Evolutionary conservation across 2,113 vertebrate species (phyloP).

Genomic region (Alethe diademata): DNA sequence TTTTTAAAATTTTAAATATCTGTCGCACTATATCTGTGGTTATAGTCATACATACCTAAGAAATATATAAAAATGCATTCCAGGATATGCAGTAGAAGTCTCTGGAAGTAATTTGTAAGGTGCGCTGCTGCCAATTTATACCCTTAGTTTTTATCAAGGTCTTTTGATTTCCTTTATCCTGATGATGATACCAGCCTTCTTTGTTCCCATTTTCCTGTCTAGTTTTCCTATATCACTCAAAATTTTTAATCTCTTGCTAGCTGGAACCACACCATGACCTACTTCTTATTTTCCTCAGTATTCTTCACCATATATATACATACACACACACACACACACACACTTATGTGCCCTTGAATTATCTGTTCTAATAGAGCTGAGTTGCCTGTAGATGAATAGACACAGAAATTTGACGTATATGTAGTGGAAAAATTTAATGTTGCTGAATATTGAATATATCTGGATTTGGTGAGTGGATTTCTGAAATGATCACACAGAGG

Average conservation of each 20-base stretch:
- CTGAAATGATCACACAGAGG: neutral
- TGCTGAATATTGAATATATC: neutral
- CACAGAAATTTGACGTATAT: neutral
- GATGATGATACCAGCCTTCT: neutral
- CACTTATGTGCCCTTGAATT: neutral
- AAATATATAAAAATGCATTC: neutral
- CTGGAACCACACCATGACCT: no score
- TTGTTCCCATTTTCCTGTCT: neutral
- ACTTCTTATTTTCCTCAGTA: neutral
- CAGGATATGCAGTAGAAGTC: neutral
- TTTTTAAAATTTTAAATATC: neutral
- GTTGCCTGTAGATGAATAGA: neutral
- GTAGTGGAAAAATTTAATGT: neutral
- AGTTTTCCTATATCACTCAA: neutral
- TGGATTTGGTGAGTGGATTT: neutral
- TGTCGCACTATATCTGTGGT: neutral
- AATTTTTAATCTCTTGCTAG: neutral
- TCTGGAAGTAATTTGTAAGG: neutral
- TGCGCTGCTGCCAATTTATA: neutral
- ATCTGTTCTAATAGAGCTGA: neutral
- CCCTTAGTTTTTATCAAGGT: neutral
- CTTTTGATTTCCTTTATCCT: neutral
- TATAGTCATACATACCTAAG: neutral
- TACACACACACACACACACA: no score
- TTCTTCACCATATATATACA: neutral